A percentile compares a stretch with the other conserved stretches of the same genome.
phyloP scores from a whole-genome alignment of 2,113 vertebrate genomes.

The Tragelaphus strepsiceros region DNA sequence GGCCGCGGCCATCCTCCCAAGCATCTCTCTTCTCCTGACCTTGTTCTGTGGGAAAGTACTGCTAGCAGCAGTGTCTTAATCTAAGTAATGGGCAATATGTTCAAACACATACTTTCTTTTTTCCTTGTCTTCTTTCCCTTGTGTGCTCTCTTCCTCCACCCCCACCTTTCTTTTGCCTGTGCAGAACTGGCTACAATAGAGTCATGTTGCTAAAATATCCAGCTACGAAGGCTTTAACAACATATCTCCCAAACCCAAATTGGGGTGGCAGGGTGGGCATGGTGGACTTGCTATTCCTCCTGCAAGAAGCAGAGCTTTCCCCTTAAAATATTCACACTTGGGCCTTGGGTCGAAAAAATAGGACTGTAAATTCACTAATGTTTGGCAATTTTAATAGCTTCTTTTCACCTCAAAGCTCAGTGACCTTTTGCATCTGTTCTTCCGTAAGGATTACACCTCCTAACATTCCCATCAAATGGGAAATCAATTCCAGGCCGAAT shows the following conservation, averaged over 20 bases:
- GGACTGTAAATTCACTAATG: neutral
- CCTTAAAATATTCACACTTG: neutral
- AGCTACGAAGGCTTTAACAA: neutral
- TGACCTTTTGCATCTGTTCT: neutral
- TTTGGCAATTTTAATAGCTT: neutral
- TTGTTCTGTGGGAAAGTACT: neutral
- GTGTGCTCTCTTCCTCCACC: neutral
- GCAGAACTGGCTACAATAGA: neutral
- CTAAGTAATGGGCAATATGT: neutral
- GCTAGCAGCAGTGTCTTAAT: neutral
- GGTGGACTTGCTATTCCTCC: neutral
- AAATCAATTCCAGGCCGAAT: neutral
- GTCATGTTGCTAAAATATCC: neutral
- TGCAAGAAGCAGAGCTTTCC: neutral
- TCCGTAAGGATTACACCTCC: neutral
- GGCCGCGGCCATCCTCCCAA: neutral
- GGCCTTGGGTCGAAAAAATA: neutral
- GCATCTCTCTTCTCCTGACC: neutral
- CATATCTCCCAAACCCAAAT: neutral
- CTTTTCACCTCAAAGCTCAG: neutral
- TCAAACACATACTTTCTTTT: neutral
- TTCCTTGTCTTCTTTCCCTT: too few relatives aligned
- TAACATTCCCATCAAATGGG: neutral
- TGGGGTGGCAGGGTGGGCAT: too few relatives aligned
- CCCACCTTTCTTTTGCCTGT: accelerated